Percentiles rank a stretch among this genome's conserved stretches.
These are phyloP conservation scores for Neoitamus cyanurus DNA, from an alignment of 2,888 invertebrate genomes.

Conservation along the genomic window DNA sequence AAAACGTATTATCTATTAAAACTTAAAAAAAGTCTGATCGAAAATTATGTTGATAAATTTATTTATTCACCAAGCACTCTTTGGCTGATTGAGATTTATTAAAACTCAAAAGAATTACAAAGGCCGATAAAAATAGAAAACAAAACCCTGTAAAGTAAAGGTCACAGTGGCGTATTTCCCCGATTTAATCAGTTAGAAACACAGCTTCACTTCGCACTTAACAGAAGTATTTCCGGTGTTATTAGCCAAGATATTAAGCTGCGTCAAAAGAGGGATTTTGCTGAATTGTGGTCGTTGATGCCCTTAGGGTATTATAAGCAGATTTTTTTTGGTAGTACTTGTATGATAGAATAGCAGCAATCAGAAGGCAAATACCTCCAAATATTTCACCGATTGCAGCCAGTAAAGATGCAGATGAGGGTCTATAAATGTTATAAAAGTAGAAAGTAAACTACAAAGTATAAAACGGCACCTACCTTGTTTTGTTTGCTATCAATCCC, in stretches of 20 bases:
- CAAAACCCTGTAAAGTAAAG: not conserved
- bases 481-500: not conserved
- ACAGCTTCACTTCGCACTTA: not conserved
- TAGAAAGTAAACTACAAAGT: too few species aligned
- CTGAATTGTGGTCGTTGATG: not conserved
- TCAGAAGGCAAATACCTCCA: not conserved
- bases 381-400: not conserved
- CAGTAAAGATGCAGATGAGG: not conserved
- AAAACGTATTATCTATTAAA: too few species aligned
- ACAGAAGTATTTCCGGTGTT: not conserved
- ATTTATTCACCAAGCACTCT: too few species aligned
- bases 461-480: not conserved
- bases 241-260: not conserved
- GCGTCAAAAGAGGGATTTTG: not conserved
- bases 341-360: not conserved
- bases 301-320: not conserved
- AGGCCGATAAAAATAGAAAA: not conserved
- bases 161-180: not conserved
- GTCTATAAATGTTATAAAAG: not conserved
- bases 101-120: too few species aligned
- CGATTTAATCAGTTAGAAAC: not conserved
- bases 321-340: not conserved
- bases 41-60: too few species aligned
- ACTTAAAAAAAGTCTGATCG: too few species aligned
- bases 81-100: too few species aligned